These are phyloP conservation scores for Ailuropoda melanoleuca DNA, from an alignment of 2,113 vertebrate species.

Conservation along the genomic window DNA sequence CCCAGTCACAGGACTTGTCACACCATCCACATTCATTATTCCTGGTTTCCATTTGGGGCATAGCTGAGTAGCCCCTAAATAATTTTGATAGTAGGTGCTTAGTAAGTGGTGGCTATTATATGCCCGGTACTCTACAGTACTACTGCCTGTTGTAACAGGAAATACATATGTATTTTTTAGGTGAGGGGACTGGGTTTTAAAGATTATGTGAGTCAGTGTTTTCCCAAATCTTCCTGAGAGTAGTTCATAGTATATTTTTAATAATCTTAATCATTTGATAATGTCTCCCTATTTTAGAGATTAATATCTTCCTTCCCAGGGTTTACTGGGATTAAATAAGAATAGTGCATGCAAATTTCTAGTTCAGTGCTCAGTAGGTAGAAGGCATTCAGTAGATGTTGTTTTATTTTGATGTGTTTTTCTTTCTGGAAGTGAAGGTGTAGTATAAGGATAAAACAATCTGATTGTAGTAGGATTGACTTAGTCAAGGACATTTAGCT, in stretches of 20 bases:
- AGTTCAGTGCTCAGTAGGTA: not conserved
- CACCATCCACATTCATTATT: not conserved
- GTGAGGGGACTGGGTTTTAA: not conserved
- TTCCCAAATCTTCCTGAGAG: not conserved
- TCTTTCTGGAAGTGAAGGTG: not conserved
- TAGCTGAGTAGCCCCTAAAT: not conserved
- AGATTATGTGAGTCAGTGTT: not conserved
- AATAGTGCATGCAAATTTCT: not conserved
- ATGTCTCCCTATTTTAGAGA: not conserved
- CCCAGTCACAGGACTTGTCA: not conserved
- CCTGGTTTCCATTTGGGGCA: not conserved
- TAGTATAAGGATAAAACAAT: not conserved
- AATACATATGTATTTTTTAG: not conserved
- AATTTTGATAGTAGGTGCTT: not conserved
- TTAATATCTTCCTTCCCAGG: not conserved
- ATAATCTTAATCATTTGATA: not conserved
- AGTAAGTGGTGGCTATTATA: not conserved
- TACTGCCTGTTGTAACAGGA: not conserved
- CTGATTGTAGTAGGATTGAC: not conserved
- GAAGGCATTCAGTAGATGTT: not conserved
- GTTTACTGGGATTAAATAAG: constrained; percentile 34
- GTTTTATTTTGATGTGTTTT: not conserved
- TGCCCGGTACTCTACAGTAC: not conserved
- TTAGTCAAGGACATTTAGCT: not conserved
- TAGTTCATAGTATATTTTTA: not conserved